Percentiles rank a stretch among this genome's conserved stretches.
Evolutionary conservation across 2,113 vertebrate genomes (phyloP).

Genomic region (Spizaetus ornatus): DNA sequence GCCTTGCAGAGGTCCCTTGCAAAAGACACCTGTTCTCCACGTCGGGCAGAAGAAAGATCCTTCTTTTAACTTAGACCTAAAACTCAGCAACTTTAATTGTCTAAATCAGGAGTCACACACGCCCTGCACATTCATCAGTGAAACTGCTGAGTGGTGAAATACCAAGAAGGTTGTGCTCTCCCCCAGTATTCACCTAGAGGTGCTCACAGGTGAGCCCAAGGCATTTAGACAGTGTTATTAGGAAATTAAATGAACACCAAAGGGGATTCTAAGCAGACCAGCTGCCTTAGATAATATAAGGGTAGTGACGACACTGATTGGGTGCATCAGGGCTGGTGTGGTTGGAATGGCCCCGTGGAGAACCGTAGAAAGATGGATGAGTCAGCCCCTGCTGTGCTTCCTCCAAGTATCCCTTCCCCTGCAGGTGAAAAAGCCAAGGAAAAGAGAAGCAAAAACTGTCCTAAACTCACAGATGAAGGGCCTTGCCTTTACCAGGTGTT

Average conservation of each 20-base stretch:
- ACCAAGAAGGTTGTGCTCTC: neutral
- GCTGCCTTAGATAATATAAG: neutral
- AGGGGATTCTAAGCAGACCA: neutral
- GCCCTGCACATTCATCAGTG: neutral
- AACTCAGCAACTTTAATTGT: neutral
- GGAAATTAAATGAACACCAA: neutral
- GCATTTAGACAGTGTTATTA: neutral
- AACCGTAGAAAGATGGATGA: neutral
- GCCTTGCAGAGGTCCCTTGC: neutral
- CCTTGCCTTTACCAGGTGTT: neutral
- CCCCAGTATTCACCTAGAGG: neutral
- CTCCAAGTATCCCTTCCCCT: neutral
- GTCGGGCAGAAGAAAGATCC: neutral
- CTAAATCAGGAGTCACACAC: neutral
- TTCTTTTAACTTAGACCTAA: neutral
- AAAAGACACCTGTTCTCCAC: neutral
- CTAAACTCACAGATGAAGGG: neutral
- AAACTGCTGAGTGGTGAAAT: neutral
- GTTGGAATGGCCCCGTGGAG: fast-evolving
- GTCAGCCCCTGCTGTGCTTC: neutral
- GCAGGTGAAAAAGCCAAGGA: neutral
- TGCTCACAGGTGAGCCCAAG: neutral
- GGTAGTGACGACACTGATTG: too few relatives aligned
- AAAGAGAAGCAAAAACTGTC: neutral
- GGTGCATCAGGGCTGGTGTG: neutral